Evolutionary conservation across 2,888 invertebrate species (phyloP).

Genomic region (Myopa testacea): DNA sequence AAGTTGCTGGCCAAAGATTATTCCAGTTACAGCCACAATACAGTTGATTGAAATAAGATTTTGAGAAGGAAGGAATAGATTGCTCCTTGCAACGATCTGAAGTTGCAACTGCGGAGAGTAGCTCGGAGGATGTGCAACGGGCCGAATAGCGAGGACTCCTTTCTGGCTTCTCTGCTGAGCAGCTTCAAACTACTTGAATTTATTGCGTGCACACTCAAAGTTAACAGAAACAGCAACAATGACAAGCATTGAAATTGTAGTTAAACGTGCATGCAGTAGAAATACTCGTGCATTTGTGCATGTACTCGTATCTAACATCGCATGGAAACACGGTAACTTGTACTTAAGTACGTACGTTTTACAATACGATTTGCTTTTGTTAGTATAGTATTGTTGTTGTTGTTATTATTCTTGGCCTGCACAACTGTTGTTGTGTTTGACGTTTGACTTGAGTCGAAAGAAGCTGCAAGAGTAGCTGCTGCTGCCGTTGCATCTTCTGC

Average conservation of each 20-base stretch:
- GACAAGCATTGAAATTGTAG: neutral
- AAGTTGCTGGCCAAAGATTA: too few species aligned
- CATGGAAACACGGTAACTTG: neutral
- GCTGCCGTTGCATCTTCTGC: neutral
- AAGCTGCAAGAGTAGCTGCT: constrained; percentile 2
- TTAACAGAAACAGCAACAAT: neutral
- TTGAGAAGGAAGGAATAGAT: too few species aligned
- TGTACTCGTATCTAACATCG: too few species aligned
- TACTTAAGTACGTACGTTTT: neutral
- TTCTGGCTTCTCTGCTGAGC: neutral
- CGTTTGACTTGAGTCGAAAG: constrained; percentile 16
- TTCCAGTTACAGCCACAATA: too few species aligned
- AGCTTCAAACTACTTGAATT: too few species aligned
- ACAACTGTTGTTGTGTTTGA: neutral
- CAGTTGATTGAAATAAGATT: too few species aligned
- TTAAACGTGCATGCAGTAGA: neutral
- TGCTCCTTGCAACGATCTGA: too few species aligned
- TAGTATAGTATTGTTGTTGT: neutral
- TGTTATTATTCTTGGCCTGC: neutral
- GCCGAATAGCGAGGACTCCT: neutral
- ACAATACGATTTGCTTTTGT: neutral
- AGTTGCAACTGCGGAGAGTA: too few species aligned
- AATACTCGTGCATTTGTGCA: neutral
- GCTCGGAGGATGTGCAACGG: too few species aligned
- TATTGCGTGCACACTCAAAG: too few species aligned